These are phyloP conservation scores for Agapornis roseicollis DNA, from an alignment of 2,113 vertebrate genomes.

Conservation along the genomic window DNA sequence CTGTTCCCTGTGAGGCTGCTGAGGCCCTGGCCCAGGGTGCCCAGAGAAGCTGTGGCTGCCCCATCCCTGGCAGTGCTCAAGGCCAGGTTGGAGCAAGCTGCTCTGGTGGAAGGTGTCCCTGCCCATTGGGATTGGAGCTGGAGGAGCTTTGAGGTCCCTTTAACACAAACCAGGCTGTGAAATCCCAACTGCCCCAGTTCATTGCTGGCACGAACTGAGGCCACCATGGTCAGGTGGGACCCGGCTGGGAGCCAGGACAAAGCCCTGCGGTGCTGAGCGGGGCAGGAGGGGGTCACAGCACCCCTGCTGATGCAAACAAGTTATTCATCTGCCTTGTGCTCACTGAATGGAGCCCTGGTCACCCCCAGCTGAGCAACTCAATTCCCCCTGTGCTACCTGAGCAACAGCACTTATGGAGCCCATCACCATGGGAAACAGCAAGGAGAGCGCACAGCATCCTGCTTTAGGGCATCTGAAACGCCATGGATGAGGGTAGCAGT, in stretches of 20 bases:
- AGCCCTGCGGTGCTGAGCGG: neutral
- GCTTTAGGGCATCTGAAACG: slow-evolving; percentile 71
- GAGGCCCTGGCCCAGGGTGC: too few species aligned
- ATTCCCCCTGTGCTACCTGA: slow-evolving; percentile 83
- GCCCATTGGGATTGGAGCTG: neutral
- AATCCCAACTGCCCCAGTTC: neutral
- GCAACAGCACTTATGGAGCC: slow-evolving; percentile 81
- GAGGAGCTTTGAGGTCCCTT: neutral
- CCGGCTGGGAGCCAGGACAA: neutral
- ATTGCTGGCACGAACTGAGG: neutral
- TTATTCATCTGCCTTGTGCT: slow-evolving; percentile 79
- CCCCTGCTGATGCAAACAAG: slow-evolving; percentile 53
- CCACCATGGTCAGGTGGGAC: rapidly evolving
- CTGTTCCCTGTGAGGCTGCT: too few species aligned
- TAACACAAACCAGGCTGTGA: neutral
- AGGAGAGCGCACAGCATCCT: neutral
- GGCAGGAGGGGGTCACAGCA: neutral
- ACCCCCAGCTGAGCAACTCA: slow-evolving; percentile 83
- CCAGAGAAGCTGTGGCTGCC: neutral
- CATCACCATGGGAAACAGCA: slow-evolving; percentile 66
- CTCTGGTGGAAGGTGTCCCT: neutral
- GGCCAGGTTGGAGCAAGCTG: neutral
- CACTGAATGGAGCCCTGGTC: slow-evolving; percentile 78
- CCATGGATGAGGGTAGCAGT: neutral
- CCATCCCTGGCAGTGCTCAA: neutral